Conservation (phyloP, 2,888 invertebrate species). For the Tenthredo notha region DNA sequence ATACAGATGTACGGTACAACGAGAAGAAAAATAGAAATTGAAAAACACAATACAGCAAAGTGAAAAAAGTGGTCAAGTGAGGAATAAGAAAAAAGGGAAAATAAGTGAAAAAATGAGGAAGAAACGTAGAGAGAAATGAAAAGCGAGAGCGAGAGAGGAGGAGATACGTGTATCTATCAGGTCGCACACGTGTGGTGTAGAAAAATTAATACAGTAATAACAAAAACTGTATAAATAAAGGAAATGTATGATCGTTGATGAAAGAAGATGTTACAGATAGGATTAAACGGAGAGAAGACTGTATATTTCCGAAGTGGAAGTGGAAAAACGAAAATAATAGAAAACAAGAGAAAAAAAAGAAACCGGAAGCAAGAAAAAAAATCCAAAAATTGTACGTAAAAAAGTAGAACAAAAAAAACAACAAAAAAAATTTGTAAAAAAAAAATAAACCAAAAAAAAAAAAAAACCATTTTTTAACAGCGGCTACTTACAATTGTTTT, state of each 20-base stretch:
- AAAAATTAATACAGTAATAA: background rate
- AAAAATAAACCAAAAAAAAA: background rate
- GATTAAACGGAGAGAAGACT: background rate
- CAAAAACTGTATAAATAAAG: background rate
- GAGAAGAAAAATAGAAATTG: background rate
- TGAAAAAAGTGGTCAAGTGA: background rate
- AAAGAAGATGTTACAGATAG: background rate
- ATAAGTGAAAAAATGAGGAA: background rate
- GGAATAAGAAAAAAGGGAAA: background rate
- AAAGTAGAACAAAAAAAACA: constrained; percentile 50
- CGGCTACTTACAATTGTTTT: constrained; percentile 77
- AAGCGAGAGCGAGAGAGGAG: background rate
- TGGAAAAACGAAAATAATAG: background rate
- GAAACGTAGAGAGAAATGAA: background rate
- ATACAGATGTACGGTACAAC: background rate
- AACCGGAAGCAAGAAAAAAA: background rate
- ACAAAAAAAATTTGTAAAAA: constrained; percentile 32
- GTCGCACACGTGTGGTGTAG: constrained; percentile 32
- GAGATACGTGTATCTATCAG: background rate
- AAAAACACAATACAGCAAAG: background rate
- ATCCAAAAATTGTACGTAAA: constrained; percentile 11
- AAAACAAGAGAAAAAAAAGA: background rate
- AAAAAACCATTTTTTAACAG: constrained; percentile 48
- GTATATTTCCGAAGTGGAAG: background rate
- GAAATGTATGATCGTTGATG: background rate